Evolutionary conservation across 2,888 invertebrate genomes (phyloP).

Genomic region (Coelogynopora nodosa): DNA sequence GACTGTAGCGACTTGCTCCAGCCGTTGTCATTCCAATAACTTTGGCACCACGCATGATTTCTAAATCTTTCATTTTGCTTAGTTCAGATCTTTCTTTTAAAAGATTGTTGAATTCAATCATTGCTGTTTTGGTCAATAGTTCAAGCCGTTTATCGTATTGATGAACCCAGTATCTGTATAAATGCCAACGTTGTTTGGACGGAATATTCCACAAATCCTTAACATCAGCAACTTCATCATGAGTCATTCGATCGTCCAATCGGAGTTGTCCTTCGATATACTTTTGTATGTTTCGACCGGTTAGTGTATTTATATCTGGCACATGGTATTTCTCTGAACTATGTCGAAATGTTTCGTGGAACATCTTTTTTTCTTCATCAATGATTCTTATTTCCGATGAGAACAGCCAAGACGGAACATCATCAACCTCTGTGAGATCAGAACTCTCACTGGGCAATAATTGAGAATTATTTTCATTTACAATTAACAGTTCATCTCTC

Average conservation of each 20-base stretch:
- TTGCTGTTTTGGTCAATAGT: conserved; percentile 21
- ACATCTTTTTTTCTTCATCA: no score
- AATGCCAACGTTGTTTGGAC: conserved; percentile 61
- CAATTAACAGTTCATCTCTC: not conserved
- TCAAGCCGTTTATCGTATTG: conserved; percentile 42
- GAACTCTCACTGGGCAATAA: not conserved
- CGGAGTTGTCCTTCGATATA: conserved; percentile 46
- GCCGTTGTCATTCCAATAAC: conserved; percentile 60
- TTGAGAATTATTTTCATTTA: not conserved
- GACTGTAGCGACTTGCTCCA: conserved; percentile 54
- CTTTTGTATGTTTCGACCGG: conserved; percentile 41
- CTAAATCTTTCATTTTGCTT: conserved; percentile 50
- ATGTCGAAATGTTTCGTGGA: conserved; percentile 41
- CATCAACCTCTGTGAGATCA: not conserved
- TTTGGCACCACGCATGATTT: conserved; percentile 50
- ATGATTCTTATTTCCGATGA: no score
- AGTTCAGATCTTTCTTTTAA: conserved; percentile 48
- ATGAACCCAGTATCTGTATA: conserved; percentile 61
- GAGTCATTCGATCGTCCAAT: conserved; percentile 50
- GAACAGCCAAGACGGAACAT: not conserved
- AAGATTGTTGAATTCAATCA: conserved; percentile 48
- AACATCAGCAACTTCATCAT: conserved; percentile 50
- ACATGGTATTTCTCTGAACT: conserved; percentile 38
- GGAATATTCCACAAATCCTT: conserved; percentile 52
- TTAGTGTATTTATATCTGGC: not conserved